A percentile compares a stretch with the other conserved stretches of the same genome.
Conservation (phyloP, 2,797 vertebrate genomes). For the Sarcophilus harrisii region DNA sequence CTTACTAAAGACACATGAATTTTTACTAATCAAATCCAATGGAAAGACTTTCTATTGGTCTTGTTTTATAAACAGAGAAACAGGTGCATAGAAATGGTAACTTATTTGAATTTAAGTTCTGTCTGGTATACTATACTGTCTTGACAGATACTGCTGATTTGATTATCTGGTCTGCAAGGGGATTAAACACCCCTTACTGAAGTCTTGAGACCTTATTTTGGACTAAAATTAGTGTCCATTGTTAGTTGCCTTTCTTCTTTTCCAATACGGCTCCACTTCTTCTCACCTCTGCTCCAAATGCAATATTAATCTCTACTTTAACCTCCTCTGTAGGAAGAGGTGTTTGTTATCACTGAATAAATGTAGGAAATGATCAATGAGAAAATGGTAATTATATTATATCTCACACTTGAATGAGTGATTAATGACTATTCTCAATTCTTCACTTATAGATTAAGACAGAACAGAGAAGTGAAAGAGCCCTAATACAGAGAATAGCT, state of each 20-base stretch:
- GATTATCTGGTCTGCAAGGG: neutral
- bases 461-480: neutral
- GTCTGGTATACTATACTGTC: neutral
- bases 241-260: neutral
- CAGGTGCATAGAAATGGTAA: too few relatives aligned
- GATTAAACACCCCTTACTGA: neutral
- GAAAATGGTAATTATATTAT: neutral
- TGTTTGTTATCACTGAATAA: neutral
- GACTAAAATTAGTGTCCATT: neutral
- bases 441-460: too few relatives aligned
- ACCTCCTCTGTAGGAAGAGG: neutral
- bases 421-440: neutral
- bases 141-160: too few relatives aligned
- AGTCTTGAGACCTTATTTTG: neutral
- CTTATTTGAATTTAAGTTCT: neutral
- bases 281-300: neutral
- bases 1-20: accelerated
- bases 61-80: neutral
- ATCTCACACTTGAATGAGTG: neutral
- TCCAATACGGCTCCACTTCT: neutral
- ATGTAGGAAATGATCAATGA: neutral
- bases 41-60: neutral
- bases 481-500: neutral
- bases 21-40: too few relatives aligned
- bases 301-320: neutral